Conservation (phyloP, 2,113 vertebrate genomes). For the Prunella fulvescens region DNA sequence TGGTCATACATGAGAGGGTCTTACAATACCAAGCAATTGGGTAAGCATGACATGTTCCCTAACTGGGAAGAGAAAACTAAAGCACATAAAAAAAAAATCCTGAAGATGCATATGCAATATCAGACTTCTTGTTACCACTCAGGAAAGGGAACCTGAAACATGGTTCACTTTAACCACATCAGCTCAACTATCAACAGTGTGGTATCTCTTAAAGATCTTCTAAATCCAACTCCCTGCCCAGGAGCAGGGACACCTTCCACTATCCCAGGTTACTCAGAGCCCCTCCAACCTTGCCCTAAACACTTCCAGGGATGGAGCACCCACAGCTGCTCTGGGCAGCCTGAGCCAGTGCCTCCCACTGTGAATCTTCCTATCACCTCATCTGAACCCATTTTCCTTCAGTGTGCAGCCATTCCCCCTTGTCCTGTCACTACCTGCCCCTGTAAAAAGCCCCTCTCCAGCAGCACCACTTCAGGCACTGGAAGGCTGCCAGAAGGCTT, state of each 20-base stretch:
- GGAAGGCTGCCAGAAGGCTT: neutral
- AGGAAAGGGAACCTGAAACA: neutral
- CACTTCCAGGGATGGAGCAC: neutral
- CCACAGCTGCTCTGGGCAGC: neutral
- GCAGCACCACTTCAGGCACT: neutral
- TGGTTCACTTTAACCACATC: neutral
- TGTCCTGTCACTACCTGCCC: neutral
- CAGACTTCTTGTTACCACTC: neutral
- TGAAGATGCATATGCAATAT: neutral
- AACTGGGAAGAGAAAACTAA: neutral
- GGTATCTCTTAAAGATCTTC: neutral
- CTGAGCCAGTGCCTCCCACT: neutral
- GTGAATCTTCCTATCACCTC: neutral
- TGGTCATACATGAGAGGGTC: neutral
- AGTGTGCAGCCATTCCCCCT: neutral
- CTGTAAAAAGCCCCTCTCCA: neutral
- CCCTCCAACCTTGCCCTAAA: neutral
- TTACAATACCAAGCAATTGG: neutral
- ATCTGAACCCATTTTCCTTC: neutral
- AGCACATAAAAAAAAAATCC: neutral
- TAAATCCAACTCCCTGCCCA: neutral
- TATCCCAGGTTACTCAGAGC: neutral
- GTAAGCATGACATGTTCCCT: neutral
- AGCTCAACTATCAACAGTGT: neutral
- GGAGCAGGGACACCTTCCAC: neutral